Conservation (phyloP, 2,113 vertebrate genomes). For the Pelecanus crispus region DNA sequence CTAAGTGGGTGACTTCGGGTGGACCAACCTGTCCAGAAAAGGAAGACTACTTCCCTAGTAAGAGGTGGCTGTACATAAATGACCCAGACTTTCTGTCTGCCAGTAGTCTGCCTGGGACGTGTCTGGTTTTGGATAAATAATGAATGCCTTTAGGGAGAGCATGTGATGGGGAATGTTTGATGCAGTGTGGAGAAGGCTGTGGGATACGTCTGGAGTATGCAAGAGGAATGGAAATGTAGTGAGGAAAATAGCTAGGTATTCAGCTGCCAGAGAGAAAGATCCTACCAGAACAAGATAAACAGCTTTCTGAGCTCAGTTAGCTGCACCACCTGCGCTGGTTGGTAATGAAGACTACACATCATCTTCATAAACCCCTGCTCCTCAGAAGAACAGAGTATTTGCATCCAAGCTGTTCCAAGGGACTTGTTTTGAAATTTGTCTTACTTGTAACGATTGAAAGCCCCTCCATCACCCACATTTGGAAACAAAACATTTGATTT, state of each 20-base stretch:
- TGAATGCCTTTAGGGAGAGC: not conserved
- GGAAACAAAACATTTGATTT: not conserved
- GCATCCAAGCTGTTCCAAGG: not conserved
- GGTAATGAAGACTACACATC: not conserved
- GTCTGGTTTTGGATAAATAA: not conserved
- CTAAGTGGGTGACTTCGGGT: not conserved
- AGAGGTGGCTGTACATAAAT: not conserved
- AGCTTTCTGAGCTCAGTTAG: not conserved
- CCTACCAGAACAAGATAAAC: not conserved
- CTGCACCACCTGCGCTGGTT: not conserved
- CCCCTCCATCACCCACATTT: not conserved
- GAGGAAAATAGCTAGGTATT: not conserved
- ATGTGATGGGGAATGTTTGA: not conserved
- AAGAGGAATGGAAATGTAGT: not conserved
- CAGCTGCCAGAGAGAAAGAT: not conserved
- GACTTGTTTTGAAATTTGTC: not conserved
- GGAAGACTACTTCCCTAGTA: not conserved
- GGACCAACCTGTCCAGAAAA: not conserved
- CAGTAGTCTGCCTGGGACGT: not conserved
- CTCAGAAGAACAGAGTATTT: not conserved
- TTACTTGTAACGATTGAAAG: not conserved
- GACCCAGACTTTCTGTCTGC: conserved; percentile 3
- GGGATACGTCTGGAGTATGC: not conserved
- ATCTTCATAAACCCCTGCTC: not conserved
- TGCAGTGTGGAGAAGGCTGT: not conserved